These are phyloP conservation scores for Callorhinus ursinus DNA, from an alignment of 2,113 vertebrate genomes.

Conservation along the genomic window DNA sequence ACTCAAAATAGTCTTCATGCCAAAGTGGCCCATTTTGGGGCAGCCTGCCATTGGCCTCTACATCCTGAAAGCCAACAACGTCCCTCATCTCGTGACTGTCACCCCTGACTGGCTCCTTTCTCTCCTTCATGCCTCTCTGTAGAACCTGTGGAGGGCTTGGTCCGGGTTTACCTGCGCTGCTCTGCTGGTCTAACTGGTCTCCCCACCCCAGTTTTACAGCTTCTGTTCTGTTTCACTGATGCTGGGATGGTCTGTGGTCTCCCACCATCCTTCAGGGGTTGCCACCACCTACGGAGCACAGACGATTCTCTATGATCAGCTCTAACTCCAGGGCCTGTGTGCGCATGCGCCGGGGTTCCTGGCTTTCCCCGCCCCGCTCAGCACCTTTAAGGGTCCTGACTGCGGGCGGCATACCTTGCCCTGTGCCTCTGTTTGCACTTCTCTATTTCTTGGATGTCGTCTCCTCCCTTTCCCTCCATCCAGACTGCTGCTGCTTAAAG, in stretches of 20 bases:
- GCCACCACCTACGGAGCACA: neutral
- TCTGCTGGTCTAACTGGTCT: neutral
- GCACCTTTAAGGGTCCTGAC: neutral
- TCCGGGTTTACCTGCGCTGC: accelerated
- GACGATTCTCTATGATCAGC: neutral
- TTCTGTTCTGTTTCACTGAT: neutral
- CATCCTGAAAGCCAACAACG: neutral
- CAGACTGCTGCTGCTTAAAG: neutral
- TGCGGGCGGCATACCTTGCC: accelerated
- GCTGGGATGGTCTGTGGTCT: neutral
- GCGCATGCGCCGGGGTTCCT: accelerated
- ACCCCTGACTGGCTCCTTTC: neutral
- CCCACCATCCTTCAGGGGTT: neutral
- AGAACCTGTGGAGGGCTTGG: accelerated
- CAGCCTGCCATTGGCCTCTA: neutral
- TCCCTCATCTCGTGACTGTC: accelerated
- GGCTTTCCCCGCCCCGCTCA: accelerated
- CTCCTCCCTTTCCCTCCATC: neutral
- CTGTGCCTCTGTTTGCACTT: neutral
- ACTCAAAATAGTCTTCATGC: neutral
- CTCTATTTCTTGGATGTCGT: too few species aligned
- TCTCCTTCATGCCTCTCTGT: neutral
- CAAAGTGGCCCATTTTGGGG: neutral
- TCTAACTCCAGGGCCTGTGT: neutral
- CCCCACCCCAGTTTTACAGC: accelerated